These are phyloP conservation scores for Gonatopus flavifemur DNA, from an alignment of 1,140 invertebrate genomes.

Conservation along the genomic window DNA sequence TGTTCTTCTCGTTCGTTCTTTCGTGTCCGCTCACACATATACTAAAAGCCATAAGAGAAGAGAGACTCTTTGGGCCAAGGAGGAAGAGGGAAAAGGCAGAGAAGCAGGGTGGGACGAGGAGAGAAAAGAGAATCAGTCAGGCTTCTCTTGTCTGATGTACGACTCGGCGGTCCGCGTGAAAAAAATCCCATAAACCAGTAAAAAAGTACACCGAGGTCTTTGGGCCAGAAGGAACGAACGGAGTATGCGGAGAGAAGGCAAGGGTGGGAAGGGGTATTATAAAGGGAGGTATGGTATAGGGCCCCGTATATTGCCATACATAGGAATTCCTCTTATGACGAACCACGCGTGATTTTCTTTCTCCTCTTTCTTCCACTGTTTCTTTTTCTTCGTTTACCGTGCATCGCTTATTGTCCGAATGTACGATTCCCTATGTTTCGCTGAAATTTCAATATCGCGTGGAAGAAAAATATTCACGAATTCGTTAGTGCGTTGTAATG, in stretches of 20 bases:
- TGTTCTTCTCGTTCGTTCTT: slow-evolving; percentile 21
- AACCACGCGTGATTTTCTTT: slow-evolving; percentile 55
- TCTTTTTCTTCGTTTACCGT: no score
- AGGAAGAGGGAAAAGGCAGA: neutral
- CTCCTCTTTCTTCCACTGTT: slow-evolving; percentile 19
- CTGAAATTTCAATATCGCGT: no score
- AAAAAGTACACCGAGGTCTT: slow-evolving; percentile 52
- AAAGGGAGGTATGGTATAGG: slow-evolving; percentile 12
- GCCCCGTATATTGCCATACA: slow-evolving; percentile 36
- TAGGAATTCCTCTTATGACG: slow-evolving; percentile 58
- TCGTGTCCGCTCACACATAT: slow-evolving; percentile 1
- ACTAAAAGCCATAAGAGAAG: slow-evolving; percentile 2
- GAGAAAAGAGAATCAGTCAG: slow-evolving; percentile 34
- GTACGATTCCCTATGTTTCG: no score
- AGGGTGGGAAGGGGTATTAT: slow-evolving; percentile 13
- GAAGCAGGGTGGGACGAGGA: neutral
- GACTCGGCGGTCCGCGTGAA: slow-evolving; percentile 53
- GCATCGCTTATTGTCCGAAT: no score
- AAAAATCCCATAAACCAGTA: slow-evolving; percentile 60
- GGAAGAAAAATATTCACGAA: no score
- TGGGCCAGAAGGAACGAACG: slow-evolving; percentile 29
- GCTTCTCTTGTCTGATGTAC: slow-evolving; percentile 54
- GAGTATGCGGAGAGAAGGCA: slow-evolving; percentile 9
- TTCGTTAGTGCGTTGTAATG: no score
- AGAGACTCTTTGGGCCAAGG: neutral